A percentile compares a stretch with the other conserved stretches of the same genome.
phyloP scores from a whole-genome alignment of 92 coral and sea anemone genomes.

The Heteractis magnifica region DNA sequence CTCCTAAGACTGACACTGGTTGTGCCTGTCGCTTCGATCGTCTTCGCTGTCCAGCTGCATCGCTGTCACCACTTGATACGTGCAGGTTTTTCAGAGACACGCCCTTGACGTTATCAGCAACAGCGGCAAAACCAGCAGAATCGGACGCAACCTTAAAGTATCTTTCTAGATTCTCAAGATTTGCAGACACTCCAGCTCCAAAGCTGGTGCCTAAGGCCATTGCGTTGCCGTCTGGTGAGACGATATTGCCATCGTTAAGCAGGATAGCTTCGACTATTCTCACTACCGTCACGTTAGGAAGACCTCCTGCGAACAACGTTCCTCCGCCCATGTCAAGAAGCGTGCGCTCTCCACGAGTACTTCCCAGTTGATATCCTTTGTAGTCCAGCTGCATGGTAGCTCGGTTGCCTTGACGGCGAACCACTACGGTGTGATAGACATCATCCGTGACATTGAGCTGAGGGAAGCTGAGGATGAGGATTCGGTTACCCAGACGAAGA shows the following conservation, averaged over 20 bases:
- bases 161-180: slow-evolving; percentile 12
- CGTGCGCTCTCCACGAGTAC: slow-evolving; percentile 73
- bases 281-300: slow-evolving; percentile 80
- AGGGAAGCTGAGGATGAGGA: slow-evolving; percentile 74
- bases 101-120: slow-evolving; percentile 20
- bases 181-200: background rate
- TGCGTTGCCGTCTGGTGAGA: slow-evolving; percentile 42
- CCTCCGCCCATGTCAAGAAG: slow-evolving; percentile 87
- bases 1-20: slow-evolving; percentile 61
- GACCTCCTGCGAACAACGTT: slow-evolving; percentile 80
- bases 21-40: slow-evolving; percentile 19
- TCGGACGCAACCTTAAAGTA: slow-evolving; percentile 18
- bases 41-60: background rate
- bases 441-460: slow-evolving; percentile 82
- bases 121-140: slow-evolving; percentile 20
- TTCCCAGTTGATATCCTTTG: slow-evolving; percentile 70
- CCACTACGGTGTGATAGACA: slow-evolving; percentile 75
- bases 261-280: slow-evolving; percentile 73
- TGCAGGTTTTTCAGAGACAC: slow-evolving; percentile 26
- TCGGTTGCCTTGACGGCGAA: slow-evolving; percentile 73
- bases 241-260: slow-evolving; percentile 61
- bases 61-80: slow-evolving; percentile 11
- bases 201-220: slow-evolving; percentile 16
- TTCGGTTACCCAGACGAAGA: slow-evolving; percentile 78
- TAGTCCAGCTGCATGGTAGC: slow-evolving; percentile 85